These are phyloP conservation scores for Thamnophis sirtalis DNA, from an alignment of 2,113 vertebrate genomes.

Conservation along the genomic window DNA sequence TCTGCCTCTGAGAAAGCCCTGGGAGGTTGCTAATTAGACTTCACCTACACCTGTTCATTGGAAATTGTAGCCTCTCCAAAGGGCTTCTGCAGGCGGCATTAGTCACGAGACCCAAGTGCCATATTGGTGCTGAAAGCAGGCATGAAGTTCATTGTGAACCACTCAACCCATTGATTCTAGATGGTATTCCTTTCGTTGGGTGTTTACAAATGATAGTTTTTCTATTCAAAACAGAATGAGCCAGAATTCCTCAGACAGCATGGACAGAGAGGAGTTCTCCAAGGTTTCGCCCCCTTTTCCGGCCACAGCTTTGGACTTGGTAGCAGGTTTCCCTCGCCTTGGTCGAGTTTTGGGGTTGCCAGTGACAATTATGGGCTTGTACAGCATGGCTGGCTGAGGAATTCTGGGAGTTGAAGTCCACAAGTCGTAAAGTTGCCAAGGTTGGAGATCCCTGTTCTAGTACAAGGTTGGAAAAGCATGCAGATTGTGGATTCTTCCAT, in stretches of 20 bases:
- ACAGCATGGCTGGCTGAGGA: neutral
- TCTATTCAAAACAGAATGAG: neutral
- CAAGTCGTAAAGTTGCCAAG: neutral
- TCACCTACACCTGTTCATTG: neutral
- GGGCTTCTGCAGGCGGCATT: neutral
- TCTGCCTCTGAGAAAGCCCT: neutral
- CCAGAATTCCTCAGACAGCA: neutral
- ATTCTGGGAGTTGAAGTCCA: neutral
- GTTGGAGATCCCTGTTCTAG: neutral
- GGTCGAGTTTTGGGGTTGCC: neutral
- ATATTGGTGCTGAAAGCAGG: neutral
- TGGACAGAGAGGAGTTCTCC: neutral
- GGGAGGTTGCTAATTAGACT: neutral
- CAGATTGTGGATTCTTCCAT: no score
- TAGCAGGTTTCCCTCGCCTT: neutral
- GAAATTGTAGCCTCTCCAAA: neutral
- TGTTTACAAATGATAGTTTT: neutral
- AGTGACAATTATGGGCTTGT: neutral
- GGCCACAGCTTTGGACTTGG: neutral
- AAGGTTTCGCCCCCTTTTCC: neutral
- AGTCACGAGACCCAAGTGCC: neutral
- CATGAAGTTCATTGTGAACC: neutral
- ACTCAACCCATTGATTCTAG: neutral
- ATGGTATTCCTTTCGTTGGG: neutral
- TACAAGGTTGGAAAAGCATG: no score